Evolutionary conservation across 2,113 vertebrate species (phyloP), one percentile per base, ranked within the genome.

Genomic region (Strix aluco): DNA sequence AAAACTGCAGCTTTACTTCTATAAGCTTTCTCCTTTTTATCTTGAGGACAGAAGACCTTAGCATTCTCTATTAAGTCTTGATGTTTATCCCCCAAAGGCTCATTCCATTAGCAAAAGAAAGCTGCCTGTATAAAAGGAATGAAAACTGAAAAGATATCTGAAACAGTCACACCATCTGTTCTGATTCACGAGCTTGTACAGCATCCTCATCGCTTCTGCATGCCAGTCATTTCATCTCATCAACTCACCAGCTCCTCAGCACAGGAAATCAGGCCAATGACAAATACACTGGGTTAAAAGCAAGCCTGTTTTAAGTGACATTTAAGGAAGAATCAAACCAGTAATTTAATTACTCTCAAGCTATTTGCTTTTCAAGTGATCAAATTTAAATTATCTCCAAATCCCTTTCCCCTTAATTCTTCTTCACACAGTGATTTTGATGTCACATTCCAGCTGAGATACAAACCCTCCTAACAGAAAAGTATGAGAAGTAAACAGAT

Each of bases 111-210:
- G 82, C 58, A 88, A 88, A 90, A 88, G 90, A 77, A 92, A 95
- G n/a, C 71, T 78, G 75, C 29, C 89, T 6, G 1, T 69, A 78
- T 54, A 83, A 82, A 95, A 71, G 78, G 32, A 86, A 67, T 8
- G n/a, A 92, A 78, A 89, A 87, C 67, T 44, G 42, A 91, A 81
- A 90, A 86, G 46, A 57, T 83, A 84, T 79, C 30, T 91, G 94
- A 92, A 94, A 92, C 69, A 92, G 94, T 85, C 86, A 87, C 71
- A 95, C 95, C 96, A 97, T 97, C 94, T 97, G 96, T 72, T 94
- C 92, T 80, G 84, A 95, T 92, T 96, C 97, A 92, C 1, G 2
- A 90, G 90, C 82, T 55, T 92, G 55, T 74, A 92, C 58, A 94
- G 92, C 91, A 96, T 66, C 77, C 95, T 84, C 63, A 77, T 70